Evolutionary conservation across 2,113 vertebrate genomes (phyloP).

Genomic region (Forbesichthys agassizii): DNA sequence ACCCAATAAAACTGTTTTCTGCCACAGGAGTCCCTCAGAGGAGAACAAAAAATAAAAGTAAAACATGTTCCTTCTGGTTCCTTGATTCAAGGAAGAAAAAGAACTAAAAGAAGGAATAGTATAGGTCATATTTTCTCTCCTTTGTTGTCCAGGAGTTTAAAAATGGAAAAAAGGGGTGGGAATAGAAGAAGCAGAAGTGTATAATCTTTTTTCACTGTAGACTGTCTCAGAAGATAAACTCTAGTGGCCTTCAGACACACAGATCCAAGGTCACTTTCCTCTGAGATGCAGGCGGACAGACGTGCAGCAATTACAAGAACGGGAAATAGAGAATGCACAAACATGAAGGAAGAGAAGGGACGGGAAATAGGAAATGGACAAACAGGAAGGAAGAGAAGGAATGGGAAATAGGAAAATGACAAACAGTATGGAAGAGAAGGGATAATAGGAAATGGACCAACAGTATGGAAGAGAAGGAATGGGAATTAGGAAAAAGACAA

Average conservation of each 20-base stretch:
- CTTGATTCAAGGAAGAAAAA: constrained; percentile 98
- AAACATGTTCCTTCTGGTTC: constrained; percentile 81
- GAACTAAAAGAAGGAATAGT: constrained; percentile 73
- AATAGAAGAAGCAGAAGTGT: constrained; percentile 46
- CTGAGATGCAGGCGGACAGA: constrained; percentile 75
- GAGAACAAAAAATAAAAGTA: constrained; percentile 73
- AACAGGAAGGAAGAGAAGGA: constrained; percentile 10
- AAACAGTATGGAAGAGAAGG: constrained; percentile 57
- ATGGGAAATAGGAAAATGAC: too few species aligned
- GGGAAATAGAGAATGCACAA: not conserved
- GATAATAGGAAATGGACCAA: not conserved
- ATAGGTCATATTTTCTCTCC: constrained; percentile 65
- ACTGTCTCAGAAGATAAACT: constrained; percentile 86
- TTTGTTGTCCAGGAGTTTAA: constrained; percentile 70
- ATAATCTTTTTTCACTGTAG: constrained; percentile 82
- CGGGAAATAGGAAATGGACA: constrained; percentile 22
- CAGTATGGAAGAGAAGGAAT: constrained; percentile 59
- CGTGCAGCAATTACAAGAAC: constrained; percentile 56
- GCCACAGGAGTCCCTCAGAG: constrained; percentile 67
- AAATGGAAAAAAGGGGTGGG: not conserved
- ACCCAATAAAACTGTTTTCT: constrained; percentile 74
- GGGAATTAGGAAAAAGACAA: constrained; percentile 29
- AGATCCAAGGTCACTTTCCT: constrained; percentile 93
- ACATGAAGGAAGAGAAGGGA: constrained; percentile 59
- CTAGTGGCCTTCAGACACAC: constrained; percentile 86